Evolutionary conservation across 2,113 vertebrate genomes (phyloP), one percentile per base, ranked within the genome.

Genomic region (Eubucco bourcierii): DNA sequence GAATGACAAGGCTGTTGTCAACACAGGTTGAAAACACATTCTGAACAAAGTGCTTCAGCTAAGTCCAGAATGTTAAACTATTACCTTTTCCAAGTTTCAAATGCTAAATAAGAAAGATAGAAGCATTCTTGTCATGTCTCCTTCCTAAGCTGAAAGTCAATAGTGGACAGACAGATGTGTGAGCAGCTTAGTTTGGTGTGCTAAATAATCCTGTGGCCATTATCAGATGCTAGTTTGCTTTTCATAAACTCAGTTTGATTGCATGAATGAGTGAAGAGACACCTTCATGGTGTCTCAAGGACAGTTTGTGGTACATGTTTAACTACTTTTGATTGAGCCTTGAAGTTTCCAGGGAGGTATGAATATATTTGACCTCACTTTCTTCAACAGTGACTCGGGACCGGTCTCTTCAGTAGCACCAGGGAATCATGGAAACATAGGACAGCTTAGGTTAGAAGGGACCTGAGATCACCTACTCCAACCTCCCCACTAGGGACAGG

Each of bases 1-100:
- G 9, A 66, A 37, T 1, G 24, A 24, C 78, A 90, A 92, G 71
- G 71, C 15, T 31, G 53, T 2, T 92, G 55, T 17, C 15, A 66
- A 17, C 4, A 15, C 1, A 3, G 5, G 2, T 3, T 19, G 33
- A 46, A 73, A 66, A 31, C 27, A 28, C 1, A 0, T 63, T 90
- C 52, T 37, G 41, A 66, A 87, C 74, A 33, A 55, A 1, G 4
- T 25, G 8, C 44, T 58, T 52, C 27, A 52, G 15, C 63, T 23
- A 28, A 63, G 64, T 37, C 37, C 59, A 78, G 39, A 37, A 85
- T 3, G 12, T 55, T 63, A 82, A 73, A 44, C 33, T 71, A 64
- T 44, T 80, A 88, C 71, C 46, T 63, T 28, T 41, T 10, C 46
- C 39, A 13, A 23, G 74, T 24, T n/a, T 52, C 63, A 9, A 41